Base-by-base conservation (phyloP, 2,113 vertebrate species). In the Zingel zingel region DNA sequence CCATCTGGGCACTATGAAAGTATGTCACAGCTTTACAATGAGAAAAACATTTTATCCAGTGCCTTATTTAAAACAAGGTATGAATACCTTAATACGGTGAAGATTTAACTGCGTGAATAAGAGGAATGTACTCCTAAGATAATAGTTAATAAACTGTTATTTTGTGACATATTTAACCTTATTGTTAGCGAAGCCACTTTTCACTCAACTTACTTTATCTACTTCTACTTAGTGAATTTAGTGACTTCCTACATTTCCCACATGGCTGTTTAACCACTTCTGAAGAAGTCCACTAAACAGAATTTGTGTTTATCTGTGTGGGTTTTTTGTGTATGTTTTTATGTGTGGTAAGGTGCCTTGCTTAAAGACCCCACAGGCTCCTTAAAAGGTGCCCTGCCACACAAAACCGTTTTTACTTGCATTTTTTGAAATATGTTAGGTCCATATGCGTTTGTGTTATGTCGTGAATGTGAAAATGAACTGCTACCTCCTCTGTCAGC, bases 1-100 rank as follows among this genome's bases (percentile, higher is more conserved):
- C 1, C 15, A n/a, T 65, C 16, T 45, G 43, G 18, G 18, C 12
- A 0, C 23, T 15, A 4, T 56, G 39, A 69, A 74, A 65, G 13
- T 71, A 10, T 59, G 74, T 61, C 68, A 57, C 6, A 19, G 69
- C 30, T 64, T 70, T 18, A 54, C 30, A 50, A 36, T n/a, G 11
- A 64, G 8, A 13, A 45, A 19, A 71, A 30, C 18, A 36, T 16
- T 78, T 58, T n/a, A 25, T 58, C 9, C 6, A 14, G 10, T 19
- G 5, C 2, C 12, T 69, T 27, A 39, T 2, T 53, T 0, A 39
- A 2, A 64, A 27, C 12, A 4, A 53, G 19, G 5, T 13, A 33
- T 16, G 18, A 64, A 59, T 2, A 63, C 5, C 1, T 63, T 18
- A 33, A 18, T 11, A 15, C 4, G 25, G 62, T 10, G 2, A 56